Evolutionary conservation across 2,797 vertebrate genomes (phyloP), one percentile per base, ranked within the genome.

Genomic region (Ficedula albicollis): DNA sequence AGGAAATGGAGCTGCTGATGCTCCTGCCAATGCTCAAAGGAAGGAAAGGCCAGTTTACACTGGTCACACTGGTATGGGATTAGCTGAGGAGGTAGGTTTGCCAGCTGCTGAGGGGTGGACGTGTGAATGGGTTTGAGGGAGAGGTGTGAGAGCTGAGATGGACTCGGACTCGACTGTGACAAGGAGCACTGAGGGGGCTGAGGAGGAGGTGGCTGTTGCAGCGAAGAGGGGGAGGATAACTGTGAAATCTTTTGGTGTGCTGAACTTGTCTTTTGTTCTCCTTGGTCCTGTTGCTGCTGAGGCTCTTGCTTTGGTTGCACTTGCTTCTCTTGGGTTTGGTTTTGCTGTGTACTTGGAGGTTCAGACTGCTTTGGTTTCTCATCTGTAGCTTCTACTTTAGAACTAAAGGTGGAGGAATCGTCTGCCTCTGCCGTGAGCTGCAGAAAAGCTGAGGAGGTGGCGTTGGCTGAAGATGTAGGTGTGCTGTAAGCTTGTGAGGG

Each of bases 41-140:
- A 99, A 41, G 99, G 99, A 93, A 99, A 99, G 16, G 98, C 99
- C 95, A 99, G 97, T 95, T 99, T 99, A 96, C 99, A 99, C 97
- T 99, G 99, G 97, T 99, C 99, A 96, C 99, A 99, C 98, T 99
- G 99, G 98, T 99, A 99, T 1, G 98, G 99, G 96, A 99, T 99
- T 96, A 99, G 98, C 96, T 99, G 99, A 94, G 99, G 99, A 96
- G 99, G 98, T 97, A 98, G 96, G 97, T 95, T 98, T 87, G 98
- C 96, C 97, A 99, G 95, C 95, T 98, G 98, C 85, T 99, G 99
- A 92, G 99, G 98, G 69, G 98, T 98, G 76, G 99, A 98, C 1
- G 99, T 98, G 95, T 99, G 98, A 91, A 99, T 99, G 80, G 99
- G 95, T 95, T 99, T 99, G 89, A 99, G 98, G 73, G 98, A 96